These are phyloP conservation scores for Cephus pulcher DNA, from an alignment of 2,888 invertebrate genomes.

Conservation along the genomic window DNA sequence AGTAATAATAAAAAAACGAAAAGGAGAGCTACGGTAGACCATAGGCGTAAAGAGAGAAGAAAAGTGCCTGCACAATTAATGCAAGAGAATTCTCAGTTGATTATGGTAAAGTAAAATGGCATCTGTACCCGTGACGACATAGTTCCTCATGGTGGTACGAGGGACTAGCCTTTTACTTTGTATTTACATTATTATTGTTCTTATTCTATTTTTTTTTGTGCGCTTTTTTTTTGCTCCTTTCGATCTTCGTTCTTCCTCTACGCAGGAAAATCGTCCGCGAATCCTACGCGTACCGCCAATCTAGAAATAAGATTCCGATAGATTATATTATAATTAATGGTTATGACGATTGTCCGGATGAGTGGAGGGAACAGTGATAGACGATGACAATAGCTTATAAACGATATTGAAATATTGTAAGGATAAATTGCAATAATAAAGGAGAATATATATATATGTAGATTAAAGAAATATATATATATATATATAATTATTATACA, in stretches of 20 bases:
- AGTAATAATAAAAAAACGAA: neutral
- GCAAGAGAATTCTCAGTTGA: neutral
- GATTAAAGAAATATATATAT: neutral
- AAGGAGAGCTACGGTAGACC: neutral
- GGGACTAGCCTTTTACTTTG: neutral
- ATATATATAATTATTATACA: neutral
- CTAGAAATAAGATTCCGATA: neutral
- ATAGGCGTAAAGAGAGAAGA: neutral
- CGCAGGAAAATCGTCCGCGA: neutral
- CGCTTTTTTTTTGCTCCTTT: neutral
- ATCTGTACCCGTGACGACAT: neutral
- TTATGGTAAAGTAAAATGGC: neutral
- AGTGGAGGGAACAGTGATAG: conserved; percentile 19
- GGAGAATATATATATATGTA: neutral
- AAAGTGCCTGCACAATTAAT: neutral
- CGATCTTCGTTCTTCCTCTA: neutral
- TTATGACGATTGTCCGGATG: neutral
- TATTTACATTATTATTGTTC: neutral
- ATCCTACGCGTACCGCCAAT: neutral
- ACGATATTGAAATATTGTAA: conserved; percentile 16
- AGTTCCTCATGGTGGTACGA: neutral
- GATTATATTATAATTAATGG: neutral
- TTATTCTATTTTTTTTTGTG: neutral
- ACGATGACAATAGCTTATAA: conserved; percentile 19
- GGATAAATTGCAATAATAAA: conserved; percentile 13